Evolutionary conservation across 2,888 invertebrate genomes (phyloP).

Genomic region (Eristalis pertinax): DNA sequence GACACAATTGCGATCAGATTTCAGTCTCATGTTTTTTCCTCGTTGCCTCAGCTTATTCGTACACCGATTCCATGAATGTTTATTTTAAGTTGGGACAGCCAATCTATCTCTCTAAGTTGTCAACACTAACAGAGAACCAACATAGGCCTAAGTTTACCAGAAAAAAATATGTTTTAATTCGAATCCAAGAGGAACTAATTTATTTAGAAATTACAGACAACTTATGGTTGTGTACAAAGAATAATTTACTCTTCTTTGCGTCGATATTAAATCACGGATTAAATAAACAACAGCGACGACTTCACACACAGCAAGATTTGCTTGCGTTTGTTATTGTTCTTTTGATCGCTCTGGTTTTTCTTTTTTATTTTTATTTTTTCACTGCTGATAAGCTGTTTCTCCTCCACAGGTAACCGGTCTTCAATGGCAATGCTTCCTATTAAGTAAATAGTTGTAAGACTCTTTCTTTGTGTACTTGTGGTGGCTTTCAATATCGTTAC

Average conservation of each 20-base stretch:
- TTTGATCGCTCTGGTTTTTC: neutral
- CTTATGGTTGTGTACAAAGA: neutral
- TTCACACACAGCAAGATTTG: neutral
- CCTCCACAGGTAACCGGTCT: neutral
- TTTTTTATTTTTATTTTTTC: no score
- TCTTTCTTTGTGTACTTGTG: neutral
- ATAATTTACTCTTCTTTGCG: neutral
- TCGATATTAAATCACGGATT: neutral
- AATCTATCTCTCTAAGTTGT: no score
- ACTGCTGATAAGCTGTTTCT: neutral
- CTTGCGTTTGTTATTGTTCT: neutral
- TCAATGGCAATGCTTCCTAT: neutral
- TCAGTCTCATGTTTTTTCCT: neutral
- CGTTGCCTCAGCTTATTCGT: neutral
- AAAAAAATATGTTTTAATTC: no score
- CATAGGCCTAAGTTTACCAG: no score
- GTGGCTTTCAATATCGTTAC: neutral
- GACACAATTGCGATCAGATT: neutral
- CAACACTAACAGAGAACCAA: no score
- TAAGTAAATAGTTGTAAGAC: neutral
- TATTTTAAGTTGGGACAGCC: no score
- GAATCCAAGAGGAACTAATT: no score
- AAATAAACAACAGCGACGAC: neutral
- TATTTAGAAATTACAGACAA: neutral
- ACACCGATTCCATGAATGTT: no score